Evolutionary conservation across 2,888 invertebrate species (phyloP), one percentile per base, ranked within the genome.

Genomic region (Rhamphomyia laevipes): DNA sequence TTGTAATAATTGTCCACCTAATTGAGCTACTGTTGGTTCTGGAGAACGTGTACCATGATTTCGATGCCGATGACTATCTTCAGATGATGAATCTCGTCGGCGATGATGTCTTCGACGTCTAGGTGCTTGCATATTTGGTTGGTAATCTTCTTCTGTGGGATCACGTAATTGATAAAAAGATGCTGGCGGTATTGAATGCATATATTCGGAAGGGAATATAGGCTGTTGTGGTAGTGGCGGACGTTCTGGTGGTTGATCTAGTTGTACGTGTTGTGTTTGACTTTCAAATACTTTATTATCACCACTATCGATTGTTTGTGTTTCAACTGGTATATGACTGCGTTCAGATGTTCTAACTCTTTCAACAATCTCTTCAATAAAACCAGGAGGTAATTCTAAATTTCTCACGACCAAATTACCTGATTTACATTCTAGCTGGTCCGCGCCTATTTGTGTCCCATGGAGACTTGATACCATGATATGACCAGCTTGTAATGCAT

Each of bases 401-500:
- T 81, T 82, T 57, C 77, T 78, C 1, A 83, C 76, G 47, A 78
- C 76, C 53, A 84, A 72, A 56, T 80, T 78, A 0, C 83, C 83
- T 0, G 80, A 77, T 61, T 79, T 81, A 7, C 84, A 82, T 58
- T 78, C 79, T 52, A 87, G 71, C 61, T 88, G 86, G 45, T 81
- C 76, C 0, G 86, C 80, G 54, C 78, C 80, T 54, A 89, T 74
- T 33, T 81, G 79, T 57, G 79, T 76, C 7, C 86, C 84, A 61
- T 88, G 87, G 52, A 89, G 79, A 65, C 88, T 86, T 0, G 87
- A 86, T 0, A 88, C 87, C 45, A 82, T 74, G 53, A 89, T 84
- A 64, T 84, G 86, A 48, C 80, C 81, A 0, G 89, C 87, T 64
- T 86, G 81, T 40, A 89, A 68, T 59, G 86, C 86, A 50, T 82